Conservation (phyloP, 2,113 vertebrate genomes). For the Bungarus multicinctus region DNA sequence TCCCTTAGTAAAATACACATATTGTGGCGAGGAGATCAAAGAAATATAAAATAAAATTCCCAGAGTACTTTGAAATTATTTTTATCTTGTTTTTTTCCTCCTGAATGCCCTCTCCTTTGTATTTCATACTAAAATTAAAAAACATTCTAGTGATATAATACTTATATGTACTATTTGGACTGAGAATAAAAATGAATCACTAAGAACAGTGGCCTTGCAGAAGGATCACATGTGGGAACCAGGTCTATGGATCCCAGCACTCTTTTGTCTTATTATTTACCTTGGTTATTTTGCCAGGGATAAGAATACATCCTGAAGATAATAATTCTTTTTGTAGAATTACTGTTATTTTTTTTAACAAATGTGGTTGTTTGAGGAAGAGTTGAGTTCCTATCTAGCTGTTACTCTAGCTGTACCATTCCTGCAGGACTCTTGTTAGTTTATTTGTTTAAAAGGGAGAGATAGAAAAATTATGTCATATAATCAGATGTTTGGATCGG, state of each 20-base stretch:
- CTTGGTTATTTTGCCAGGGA: neutral
- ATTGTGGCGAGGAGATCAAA: neutral
- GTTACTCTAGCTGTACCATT: neutral
- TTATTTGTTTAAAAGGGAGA: neutral
- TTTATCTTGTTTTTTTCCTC: neutral
- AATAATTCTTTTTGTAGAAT: neutral
- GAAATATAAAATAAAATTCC: neutral
- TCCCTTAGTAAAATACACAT: neutral
- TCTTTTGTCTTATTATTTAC: neutral
- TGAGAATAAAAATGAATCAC: neutral
- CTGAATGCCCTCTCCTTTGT: neutral
- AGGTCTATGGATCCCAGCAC: neutral
- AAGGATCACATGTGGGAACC: neutral
- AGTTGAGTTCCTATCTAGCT: neutral
- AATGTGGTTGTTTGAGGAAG: neutral
- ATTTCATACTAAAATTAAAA: neutral
- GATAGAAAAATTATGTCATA: neutral
- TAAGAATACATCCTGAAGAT: neutral
- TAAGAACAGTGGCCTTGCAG: neutral
- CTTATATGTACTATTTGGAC: neutral
- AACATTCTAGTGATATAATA: neutral
- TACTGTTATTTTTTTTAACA: neutral
- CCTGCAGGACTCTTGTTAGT: neutral
- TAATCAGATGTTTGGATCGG: neutral
- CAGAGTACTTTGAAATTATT: neutral